Evolutionary conservation across 1,140 invertebrate species (phyloP).

Genomic region (Drosophila lini): DNA sequence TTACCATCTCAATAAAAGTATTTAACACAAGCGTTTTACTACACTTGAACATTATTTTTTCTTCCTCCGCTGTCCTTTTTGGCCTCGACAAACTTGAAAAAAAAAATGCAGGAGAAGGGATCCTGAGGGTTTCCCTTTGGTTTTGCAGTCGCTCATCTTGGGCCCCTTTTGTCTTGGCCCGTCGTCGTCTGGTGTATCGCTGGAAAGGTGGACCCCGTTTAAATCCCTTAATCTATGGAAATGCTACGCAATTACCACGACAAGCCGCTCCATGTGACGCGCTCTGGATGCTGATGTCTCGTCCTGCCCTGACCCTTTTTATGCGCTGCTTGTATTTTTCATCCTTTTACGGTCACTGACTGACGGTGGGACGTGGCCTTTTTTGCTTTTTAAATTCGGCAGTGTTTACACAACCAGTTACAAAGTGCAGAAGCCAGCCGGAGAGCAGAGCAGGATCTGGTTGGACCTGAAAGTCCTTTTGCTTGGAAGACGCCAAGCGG

Average conservation of each 20-base stretch:
- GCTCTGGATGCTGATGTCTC: constrained; percentile 31
- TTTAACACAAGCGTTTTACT: constrained; percentile 84
- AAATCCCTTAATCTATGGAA: constrained; percentile 84
- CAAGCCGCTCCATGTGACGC: constrained; percentile 73
- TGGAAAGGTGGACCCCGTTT: constrained; percentile 25
- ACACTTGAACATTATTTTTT: constrained; percentile 81
- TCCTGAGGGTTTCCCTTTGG: constrained; percentile 29
- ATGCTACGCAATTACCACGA: constrained; percentile 83
- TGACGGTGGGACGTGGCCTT: constrained; percentile 16
- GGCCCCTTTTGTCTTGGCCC: constrained; percentile 44
- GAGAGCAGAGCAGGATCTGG: background rate
- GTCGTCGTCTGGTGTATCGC: constrained; percentile 38
- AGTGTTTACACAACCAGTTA: constrained; percentile 83
- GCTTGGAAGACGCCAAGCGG: constrained; percentile 10
- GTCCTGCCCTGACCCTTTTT: constrained; percentile 64
- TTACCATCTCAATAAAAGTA: constrained; percentile 84
- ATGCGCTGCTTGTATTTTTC: constrained; percentile 1
- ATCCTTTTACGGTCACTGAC: constrained; percentile 37
- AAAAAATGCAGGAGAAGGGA: constrained; percentile 1
- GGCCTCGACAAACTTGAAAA: constrained; percentile 6
- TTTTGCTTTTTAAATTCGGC: constrained; percentile 24
- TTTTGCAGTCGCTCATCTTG: constrained; percentile 47
- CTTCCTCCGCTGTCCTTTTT: constrained; percentile 36
- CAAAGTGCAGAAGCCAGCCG: constrained; percentile 79
- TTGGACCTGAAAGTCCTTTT: constrained; percentile 26